phyloP scores from a whole-genome alignment of 2,797 vertebrate genomes.

The Karalla daura region DNA sequence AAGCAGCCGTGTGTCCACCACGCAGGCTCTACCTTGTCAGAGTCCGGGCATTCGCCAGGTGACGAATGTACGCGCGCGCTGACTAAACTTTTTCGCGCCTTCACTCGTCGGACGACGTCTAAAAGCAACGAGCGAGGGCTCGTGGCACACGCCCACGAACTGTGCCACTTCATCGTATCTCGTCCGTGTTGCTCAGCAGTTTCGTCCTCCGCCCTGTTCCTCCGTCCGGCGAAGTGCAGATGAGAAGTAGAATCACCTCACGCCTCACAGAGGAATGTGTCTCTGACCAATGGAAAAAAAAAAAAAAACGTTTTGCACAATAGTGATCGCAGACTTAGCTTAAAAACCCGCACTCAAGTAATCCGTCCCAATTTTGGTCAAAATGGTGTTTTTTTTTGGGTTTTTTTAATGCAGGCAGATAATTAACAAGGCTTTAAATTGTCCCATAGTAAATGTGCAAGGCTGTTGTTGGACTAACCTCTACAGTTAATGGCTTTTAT shows the following conservation, averaged over 20 bases:
- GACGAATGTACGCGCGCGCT: slow-evolving; percentile 40
- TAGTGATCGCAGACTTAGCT: slow-evolving; percentile 46
- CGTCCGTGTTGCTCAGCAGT: slow-evolving; percentile 17
- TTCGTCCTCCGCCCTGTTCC: slow-evolving; percentile 19
- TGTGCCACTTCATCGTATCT: slow-evolving; percentile 11
- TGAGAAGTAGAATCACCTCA: slow-evolving; percentile 25
- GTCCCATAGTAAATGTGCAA: slow-evolving; percentile 56
- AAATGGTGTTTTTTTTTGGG: slow-evolving; percentile 45
- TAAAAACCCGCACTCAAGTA: slow-evolving; percentile 31
- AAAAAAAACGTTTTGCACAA: slow-evolving; percentile 25
- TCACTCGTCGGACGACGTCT: slow-evolving; percentile 16
- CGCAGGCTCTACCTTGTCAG: slow-evolving; percentile 40
- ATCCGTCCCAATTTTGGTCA: slow-evolving; percentile 61
- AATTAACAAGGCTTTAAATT: slow-evolving; percentile 66
- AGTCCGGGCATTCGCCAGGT: slow-evolving; percentile 19
- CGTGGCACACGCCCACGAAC: background rate
- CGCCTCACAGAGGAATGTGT: slow-evolving; percentile 54
- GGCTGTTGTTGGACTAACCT: slow-evolving; percentile 64
- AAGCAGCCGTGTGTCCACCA: slow-evolving; percentile 61
- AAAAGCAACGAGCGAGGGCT: background rate
- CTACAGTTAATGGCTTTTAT: slow-evolving; percentile 62
- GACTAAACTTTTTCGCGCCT: slow-evolving; percentile 38
- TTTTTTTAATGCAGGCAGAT: slow-evolving; percentile 59
- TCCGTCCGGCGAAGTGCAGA: slow-evolving; percentile 16
- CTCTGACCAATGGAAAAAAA: slow-evolving; percentile 38